These are phyloP conservation scores for Zaprionus vittiger DNA, from an alignment of 1,140 invertebrate genomes.

Conservation along the genomic window DNA sequence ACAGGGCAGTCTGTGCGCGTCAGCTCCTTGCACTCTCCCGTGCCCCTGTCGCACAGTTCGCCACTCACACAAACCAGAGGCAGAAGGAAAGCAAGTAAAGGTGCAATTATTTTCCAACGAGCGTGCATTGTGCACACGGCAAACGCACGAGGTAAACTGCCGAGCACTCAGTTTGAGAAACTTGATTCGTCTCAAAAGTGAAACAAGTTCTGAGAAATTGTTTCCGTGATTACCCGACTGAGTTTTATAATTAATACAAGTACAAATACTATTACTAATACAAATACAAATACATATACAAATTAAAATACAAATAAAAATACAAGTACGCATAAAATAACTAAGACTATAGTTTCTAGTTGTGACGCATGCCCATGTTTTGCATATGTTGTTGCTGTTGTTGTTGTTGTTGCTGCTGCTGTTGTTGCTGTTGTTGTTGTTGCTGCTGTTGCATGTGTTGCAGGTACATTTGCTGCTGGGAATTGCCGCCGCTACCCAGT, in stretches of 20 bases:
- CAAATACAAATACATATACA: conserved; percentile 20
- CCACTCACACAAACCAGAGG: not conserved
- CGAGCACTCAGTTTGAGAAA: conserved; percentile 4
- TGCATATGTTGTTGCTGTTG: conserved; percentile 71
- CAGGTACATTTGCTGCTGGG: conserved; percentile 64
- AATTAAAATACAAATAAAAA: conserved; percentile 14
- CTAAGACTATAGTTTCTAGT: conserved; percentile 36
- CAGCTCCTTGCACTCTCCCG: conserved; percentile 62
- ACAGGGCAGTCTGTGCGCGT: conserved; percentile 55
- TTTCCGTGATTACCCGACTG: conserved; percentile 9
- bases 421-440: conserved; percentile 62
- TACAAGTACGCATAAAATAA: conserved; percentile 3
- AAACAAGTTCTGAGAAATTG: conserved; percentile 21
- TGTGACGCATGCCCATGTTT: conserved; percentile 69
- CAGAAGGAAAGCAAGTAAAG: conserved; percentile 22
- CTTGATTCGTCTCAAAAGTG: conserved; percentile 6
- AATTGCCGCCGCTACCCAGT: conserved; percentile 59
- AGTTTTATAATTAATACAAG: conserved; percentile 15
- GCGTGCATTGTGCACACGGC: conserved; percentile 32
- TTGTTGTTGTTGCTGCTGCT: conserved; percentile 65
- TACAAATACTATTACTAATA: conserved; percentile 23
- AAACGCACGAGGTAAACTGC: conserved; percentile 3
- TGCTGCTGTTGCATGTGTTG: conserved; percentile 70
- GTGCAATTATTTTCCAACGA: not conserved
- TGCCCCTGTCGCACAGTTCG: conserved; percentile 61